A percentile compares a stretch with the other conserved stretches of the same genome.
phyloP scores from a whole-genome alignment of 2,888 invertebrate species.

The Corythucha ciliata region DNA sequence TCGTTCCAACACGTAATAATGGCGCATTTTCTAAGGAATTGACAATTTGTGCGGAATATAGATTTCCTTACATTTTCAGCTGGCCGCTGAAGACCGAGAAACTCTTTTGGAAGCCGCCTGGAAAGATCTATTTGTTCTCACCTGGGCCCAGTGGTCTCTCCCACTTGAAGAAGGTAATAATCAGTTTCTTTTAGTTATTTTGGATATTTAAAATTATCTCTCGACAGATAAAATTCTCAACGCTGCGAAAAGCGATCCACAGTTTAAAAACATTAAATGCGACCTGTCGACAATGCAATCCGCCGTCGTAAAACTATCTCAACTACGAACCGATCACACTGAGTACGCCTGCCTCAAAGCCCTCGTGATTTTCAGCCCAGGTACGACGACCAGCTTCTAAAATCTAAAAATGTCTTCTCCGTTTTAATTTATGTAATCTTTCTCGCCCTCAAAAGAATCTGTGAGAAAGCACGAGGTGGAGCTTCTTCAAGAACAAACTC shows the following conservation, averaged over 20 bases:
- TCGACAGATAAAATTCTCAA: no score
- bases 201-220: background rate
- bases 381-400: no score
- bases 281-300: background rate
- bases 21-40: no score
- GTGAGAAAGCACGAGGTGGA: slow-evolving; percentile 52
- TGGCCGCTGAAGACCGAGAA: slow-evolving; percentile 56
- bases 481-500: slow-evolving; percentile 70
- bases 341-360: slow-evolving; percentile 82
- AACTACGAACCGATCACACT: slow-evolving; percentile 63
- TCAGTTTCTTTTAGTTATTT: background rate
- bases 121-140: slow-evolving; percentile 73
- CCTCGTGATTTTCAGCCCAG: slow-evolving; percentile 68
- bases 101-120: slow-evolving; percentile 67
- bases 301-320: slow-evolving; percentile 29
- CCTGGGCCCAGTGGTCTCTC: slow-evolving; percentile 71
- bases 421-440: background rate
- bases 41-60: no score
- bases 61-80: no score
- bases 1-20: slow-evolving; percentile 65
- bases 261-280: no score
- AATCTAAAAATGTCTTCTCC: no score
- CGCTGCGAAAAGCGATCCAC: no score
- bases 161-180: slow-evolving; percentile 61
- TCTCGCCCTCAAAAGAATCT: slow-evolving; percentile 46